Percentiles rank a stretch among this genome's conserved stretches.
phyloP scores from a whole-genome alignment of 2,113 vertebrate genomes.

The Brachirus orientalis region DNA sequence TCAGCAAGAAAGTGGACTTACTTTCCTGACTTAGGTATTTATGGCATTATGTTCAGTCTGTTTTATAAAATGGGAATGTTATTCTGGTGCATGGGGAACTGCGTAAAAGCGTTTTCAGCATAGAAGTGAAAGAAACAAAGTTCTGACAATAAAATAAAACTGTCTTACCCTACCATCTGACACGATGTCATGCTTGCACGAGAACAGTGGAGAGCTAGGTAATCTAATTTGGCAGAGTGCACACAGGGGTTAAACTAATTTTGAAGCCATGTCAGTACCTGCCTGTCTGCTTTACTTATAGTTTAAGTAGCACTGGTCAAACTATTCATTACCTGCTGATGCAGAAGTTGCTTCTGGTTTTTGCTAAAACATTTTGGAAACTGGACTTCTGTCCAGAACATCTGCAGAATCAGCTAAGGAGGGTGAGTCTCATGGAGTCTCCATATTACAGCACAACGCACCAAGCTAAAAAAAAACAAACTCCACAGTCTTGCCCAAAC shows the following conservation, averaged over 20 bases:
- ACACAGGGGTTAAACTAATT: conserved; percentile 24
- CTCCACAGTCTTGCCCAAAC: too few species aligned
- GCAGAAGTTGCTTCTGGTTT: not conserved
- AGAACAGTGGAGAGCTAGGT: not conserved
- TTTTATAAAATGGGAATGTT: not conserved
- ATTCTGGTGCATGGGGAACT: not conserved
- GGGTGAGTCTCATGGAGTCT: not conserved
- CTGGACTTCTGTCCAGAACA: not conserved
- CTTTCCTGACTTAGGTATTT: not conserved
- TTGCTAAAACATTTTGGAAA: not conserved
- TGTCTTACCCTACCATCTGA: conserved; percentile 13
- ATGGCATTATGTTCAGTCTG: not conserved
- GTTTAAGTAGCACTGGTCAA: not conserved
- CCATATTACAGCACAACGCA: too few species aligned
- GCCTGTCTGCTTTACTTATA: conserved; percentile 5
- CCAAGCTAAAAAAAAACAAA: too few species aligned
- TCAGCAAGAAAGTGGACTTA: conserved; percentile 5
- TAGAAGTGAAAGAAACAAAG: not conserved
- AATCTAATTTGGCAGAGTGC: conserved; percentile 10
- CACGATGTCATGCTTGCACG: not conserved
- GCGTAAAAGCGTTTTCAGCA: too few species aligned
- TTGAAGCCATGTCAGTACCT: conserved; percentile 1
- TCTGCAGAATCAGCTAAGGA: not conserved
- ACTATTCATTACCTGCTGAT: not conserved
- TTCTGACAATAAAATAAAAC: not conserved